phyloP scores from a whole-genome alignment of 2,888 invertebrate genomes.

The Ichneumon xanthorius region DNA sequence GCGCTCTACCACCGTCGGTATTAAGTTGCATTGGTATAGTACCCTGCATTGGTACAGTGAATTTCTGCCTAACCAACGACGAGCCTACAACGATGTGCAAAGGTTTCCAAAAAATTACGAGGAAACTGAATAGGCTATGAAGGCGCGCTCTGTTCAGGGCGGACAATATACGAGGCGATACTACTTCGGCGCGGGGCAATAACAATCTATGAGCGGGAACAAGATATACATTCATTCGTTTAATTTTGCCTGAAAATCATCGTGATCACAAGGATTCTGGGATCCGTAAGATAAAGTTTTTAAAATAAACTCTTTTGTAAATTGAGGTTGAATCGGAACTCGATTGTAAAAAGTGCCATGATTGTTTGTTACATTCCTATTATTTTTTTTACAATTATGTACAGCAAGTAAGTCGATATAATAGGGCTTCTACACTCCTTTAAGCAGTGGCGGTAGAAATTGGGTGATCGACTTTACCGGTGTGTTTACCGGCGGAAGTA shows the following conservation, averaged over 20 bases:
- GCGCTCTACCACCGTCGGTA: not conserved
- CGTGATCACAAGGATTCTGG: not conserved
- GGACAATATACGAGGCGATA: not conserved
- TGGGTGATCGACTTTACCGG: not conserved
- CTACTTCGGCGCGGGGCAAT: not conserved
- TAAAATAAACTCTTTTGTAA: not conserved
- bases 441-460: not conserved
- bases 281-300: not conserved
- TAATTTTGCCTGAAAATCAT: not conserved
- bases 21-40: not conserved
- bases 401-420: not conserved
- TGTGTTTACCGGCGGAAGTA: slow-evolving; percentile 5
- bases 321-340: not conserved
- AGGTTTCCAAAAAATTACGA: not conserved
- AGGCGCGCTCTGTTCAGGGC: not conserved
- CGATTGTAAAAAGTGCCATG: not conserved
- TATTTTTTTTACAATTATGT: no score
- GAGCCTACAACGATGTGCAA: not conserved
- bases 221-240: not conserved
- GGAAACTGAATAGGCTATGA: not conserved
- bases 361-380: not conserved
- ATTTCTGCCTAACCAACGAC: not conserved
- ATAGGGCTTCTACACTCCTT: not conserved
- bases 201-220: not conserved
- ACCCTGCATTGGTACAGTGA: not conserved